Base-by-base conservation (phyloP, 2,797 vertebrate genomes). In the Channa striata region DNA sequence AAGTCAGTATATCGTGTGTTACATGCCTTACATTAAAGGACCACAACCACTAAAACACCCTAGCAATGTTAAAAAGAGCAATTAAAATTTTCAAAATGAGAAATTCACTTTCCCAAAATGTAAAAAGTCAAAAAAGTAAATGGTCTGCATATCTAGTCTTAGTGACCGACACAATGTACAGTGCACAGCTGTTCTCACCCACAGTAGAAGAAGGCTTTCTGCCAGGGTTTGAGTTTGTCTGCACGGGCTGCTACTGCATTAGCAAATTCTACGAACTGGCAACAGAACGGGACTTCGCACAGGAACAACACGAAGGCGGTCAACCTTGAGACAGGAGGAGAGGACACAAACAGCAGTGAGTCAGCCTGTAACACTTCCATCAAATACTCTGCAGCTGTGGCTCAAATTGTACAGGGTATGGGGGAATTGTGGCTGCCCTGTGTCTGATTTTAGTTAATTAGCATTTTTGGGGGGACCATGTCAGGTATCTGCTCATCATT, bases 191-290 rank as follows among this genome's bases (percentile, higher is more conserved):
- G 25, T 62, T 59, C 91, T 96, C 89, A 99, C 98, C 97, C 96
- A 39, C 98, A 99, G 90, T 99, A 99, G 92, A 99, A 97, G 23
- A 94, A 42, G 0, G 97, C 95, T 80, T 98, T 99, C 90, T 99
- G 98, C 98, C 98, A 99, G n/a, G 97, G 93, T 34, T 90, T 94
- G 80, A 99, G 87, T 63, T 88, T 86, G 87, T 99, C 97, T 0
- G 95, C 96, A 33, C 94, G 92, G 0, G 91, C 92, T 0, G 97
- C 94, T 17, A 97, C 84, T 0, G 85, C 87, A 6, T 97, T 97
- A 0, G 98, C 97, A 53, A 98, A 99, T 90, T 99, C 97, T 0
- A 99, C 88, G 49, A 99, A 99, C 93, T 97, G 97, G 92, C 98
- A 99, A 82, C 98, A 99, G 92, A 99, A 99, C 0, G 98, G 98